phyloP scores from a whole-genome alignment of 1,140 invertebrate genomes.

The Ectropis grisescens region DNA sequence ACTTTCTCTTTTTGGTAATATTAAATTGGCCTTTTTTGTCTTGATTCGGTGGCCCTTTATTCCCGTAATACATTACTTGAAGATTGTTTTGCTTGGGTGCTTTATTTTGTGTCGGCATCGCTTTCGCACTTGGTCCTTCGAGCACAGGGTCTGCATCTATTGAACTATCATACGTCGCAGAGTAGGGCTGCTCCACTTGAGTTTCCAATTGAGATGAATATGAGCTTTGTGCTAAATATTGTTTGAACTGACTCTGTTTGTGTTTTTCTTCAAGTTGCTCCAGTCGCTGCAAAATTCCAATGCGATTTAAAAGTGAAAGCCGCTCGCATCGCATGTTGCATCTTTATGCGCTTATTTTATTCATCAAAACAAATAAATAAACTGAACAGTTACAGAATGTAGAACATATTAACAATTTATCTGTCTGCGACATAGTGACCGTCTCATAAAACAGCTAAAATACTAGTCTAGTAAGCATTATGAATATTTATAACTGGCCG shows the following conservation, averaged over 20 bases:
- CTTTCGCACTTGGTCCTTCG: constrained; percentile 10
- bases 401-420: too few species aligned
- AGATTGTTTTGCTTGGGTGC: constrained; percentile 21
- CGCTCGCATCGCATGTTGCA: constrained; percentile 3
- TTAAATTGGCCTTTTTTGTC: constrained; percentile 54
- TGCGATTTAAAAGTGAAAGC: constrained; percentile 11
- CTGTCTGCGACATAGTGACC: too few species aligned
- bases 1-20: constrained; percentile 56
- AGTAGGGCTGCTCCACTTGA: constrained; percentile 48
- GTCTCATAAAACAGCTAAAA: too few species aligned
- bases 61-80: constrained; percentile 38
- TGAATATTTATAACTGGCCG: too few species aligned
- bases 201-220: constrained; percentile 35
- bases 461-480: too few species aligned
- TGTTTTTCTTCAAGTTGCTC: constrained; percentile 57
- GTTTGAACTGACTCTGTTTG: constrained; percentile 56
- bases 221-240: constrained; percentile 44
- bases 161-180: constrained; percentile 16
- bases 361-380: background rate
- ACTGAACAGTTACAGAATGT: too few species aligned
- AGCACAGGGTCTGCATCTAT: constrained; percentile 15
- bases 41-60: constrained; percentile 8
- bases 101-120: constrained; percentile 16
- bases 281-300: constrained; percentile 30
- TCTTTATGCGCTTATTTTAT: background rate